A percentile compares a stretch with the other conserved stretches of the same genome.
These are phyloP conservation scores for Malacoctenus gilli DNA, from an alignment of 2,797 vertebrate species.

Conservation along the genomic window DNA sequence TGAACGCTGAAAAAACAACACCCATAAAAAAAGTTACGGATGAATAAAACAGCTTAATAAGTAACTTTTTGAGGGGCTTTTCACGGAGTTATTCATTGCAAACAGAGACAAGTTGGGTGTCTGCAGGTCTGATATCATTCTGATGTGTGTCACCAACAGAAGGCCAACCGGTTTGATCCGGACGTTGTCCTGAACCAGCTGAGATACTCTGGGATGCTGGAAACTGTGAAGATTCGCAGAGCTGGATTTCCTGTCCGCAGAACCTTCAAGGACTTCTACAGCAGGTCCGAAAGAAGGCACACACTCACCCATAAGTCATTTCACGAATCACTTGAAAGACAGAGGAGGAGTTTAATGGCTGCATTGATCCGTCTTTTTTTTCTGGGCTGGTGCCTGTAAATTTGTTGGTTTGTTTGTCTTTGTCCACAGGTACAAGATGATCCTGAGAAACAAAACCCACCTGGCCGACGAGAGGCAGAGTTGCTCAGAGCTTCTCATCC, in stretches of 20 bases:
- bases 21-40: too few relatives aligned
- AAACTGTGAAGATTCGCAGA: slow-evolving; percentile 91
- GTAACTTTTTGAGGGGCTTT: too few relatives aligned
- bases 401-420: slow-evolving; percentile 17
- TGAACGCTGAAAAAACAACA: too few relatives aligned
- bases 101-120: slow-evolving; percentile 7
- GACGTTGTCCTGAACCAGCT: slow-evolving; percentile 91
- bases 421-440: slow-evolving; percentile 87
- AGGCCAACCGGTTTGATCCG: slow-evolving; percentile 84
- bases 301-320: too few relatives aligned
- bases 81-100: too few relatives aligned
- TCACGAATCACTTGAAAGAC: neutral
- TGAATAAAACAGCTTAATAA: too few relatives aligned
- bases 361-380: neutral
- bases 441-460: slow-evolving; percentile 73
- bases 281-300: slow-evolving; percentile 75
- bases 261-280: slow-evolving; percentile 87
- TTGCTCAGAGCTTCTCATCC: slow-evolving; percentile 82
- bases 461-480: slow-evolving; percentile 73
- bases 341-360: neutral
- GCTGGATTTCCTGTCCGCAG: slow-evolving; percentile 91
- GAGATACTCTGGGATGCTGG: slow-evolving; percentile 92
- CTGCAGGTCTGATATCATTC: neutral
- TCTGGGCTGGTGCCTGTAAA: slow-evolving; percentile 2
- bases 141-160: slow-evolving; percentile 65